phyloP scores from a whole-genome alignment of 2,888 invertebrate genomes.

The Ceratothoa steindachneri region DNA sequence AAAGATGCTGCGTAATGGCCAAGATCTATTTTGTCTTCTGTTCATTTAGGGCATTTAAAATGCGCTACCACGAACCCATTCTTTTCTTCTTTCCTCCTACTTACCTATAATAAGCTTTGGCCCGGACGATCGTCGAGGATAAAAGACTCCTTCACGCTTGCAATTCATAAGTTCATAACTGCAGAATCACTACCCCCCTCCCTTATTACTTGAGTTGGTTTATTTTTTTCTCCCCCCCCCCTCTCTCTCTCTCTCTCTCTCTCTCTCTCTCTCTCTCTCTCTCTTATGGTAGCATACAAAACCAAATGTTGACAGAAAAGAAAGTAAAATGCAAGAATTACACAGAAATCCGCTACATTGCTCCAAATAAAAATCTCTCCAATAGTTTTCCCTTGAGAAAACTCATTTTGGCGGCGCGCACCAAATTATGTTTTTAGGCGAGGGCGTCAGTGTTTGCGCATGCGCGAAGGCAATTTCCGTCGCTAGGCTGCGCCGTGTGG shows the following conservation, averaged over 20 bases:
- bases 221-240: background rate
- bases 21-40: slow-evolving; percentile 3
- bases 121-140: background rate
- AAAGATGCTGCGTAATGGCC: background rate
- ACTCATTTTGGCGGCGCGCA: background rate
- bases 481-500: background rate
- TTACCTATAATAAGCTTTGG: slow-evolving; percentile 10
- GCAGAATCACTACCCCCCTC: background rate
- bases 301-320: background rate
- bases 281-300: background rate
- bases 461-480: background rate
- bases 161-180: slow-evolving; percentile 12
- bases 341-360: background rate
- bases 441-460: background rate
- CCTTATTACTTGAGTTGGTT: slow-evolving; percentile 1
- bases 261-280: background rate
- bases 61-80: slow-evolving; percentile 4
- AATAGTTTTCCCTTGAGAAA: background rate
- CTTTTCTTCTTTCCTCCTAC: background rate
- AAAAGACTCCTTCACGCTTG: background rate
- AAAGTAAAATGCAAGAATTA: background rate
- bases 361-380: background rate
- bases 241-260: background rate
- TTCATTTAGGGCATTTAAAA: slow-evolving; percentile 8
- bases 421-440: background rate